Percentiles rank a stretch among this genome's conserved stretches.
Evolutionary conservation across 2,797 vertebrate genomes (phyloP).

Genomic region (Lagodon rhomboides): DNA sequence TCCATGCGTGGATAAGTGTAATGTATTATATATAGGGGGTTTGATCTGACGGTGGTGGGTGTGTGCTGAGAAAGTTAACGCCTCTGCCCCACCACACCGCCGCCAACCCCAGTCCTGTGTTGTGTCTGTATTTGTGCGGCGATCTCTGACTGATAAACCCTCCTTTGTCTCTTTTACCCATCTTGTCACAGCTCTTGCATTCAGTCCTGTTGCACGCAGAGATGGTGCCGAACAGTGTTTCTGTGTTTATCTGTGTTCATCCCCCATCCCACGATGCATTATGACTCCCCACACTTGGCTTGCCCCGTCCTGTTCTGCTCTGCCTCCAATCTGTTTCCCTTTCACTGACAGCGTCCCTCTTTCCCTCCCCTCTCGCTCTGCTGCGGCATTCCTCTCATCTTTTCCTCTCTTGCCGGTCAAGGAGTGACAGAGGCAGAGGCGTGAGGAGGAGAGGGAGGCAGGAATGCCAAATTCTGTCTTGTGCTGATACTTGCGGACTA

Average conservation of each 20-base stretch:
- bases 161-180: constrained; percentile 46
- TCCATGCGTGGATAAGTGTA: neutral
- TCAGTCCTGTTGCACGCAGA: constrained; percentile 62
- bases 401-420: constrained; percentile 71
- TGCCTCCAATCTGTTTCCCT: constrained; percentile 65
- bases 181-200: constrained; percentile 48
- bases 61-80: constrained; percentile 9
- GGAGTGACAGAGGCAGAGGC: constrained; percentile 59
- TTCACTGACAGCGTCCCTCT: constrained; percentile 62
- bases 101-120: constrained; percentile 20
- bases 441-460: constrained; percentile 46
- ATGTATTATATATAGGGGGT: too few species aligned
- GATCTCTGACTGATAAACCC: constrained; percentile 36
- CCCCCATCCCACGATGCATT: constrained; percentile 64
- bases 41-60: neutral
- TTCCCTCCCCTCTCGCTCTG: constrained; percentile 50
- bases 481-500: constrained; percentile 43
- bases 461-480: constrained; percentile 57
- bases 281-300: constrained; percentile 60
- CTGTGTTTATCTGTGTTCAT: constrained; percentile 72
- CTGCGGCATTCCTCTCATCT: constrained; percentile 72
- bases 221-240: constrained; percentile 67
- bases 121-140: constrained; percentile 47
- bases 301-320: constrained; percentile 72
- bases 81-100: neutral